Base-by-base conservation (phyloP, 2,888 invertebrate genomes). In the Sisyra terminalis region DNA sequence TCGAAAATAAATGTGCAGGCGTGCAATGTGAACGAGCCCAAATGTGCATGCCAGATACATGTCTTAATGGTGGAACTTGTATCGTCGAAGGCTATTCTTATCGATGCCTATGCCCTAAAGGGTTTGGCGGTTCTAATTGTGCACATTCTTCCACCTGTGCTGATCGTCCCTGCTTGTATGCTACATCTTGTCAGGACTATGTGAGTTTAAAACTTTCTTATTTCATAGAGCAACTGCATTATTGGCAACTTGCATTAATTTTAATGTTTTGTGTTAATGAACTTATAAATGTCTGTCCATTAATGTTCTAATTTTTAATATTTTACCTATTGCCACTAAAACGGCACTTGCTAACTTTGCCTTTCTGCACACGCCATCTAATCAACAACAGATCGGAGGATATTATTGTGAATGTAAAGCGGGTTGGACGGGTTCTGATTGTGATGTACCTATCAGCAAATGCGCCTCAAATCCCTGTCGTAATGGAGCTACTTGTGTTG, bases 371-470 rank as follows among this genome's bases (percentile, higher is more conserved):
- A 5, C 24, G 24, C 24, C 24, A 24, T 24, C 24, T 24, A 5
- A 24, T 24, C 24, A 18, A 39, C 17, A 9, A 13, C 58, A 70
- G 69, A 56, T 58, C 48, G 65, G 64, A 48, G 68, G 69, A 50
- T 77, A 72, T 65, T 71, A 68, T 53, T 86, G 85, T 67, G 70
- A 71, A 52, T 85, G 84, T 57, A 69, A 71, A 57, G 56, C 67
- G 46, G 83, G 83, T 47, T 85, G 78, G 75, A 61, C 69, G 45
- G 79, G 80, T 39, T 55, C 60, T 34, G 67, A 71, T 50, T 74
- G 74, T 57, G 67, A 71, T 50, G 54, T 64, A 48, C 64, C 66
- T 52, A 57, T 74, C 53, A 66, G 70, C 49, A 64, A 66, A 46
- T 78, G 77, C 52, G 59, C 64, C 40, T 63, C 67, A 48, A 61